Conservation (phyloP, 2,113 vertebrate genomes). For the Piliocolobus tephrosceles region DNA sequence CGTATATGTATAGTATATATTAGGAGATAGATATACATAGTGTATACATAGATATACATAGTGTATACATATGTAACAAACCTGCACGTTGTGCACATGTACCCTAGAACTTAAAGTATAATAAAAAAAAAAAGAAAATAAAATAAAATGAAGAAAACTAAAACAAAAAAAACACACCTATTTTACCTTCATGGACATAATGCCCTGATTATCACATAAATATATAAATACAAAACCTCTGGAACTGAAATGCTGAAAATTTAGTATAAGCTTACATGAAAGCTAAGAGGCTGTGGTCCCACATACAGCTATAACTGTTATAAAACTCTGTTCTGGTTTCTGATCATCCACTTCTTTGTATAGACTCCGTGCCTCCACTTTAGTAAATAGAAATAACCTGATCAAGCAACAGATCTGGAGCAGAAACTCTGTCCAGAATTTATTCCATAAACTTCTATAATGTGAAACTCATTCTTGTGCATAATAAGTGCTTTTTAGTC, state of each 20-base stretch:
- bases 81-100: too few relatives aligned
- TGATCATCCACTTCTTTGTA: neutral
- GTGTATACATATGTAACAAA: too few relatives aligned
- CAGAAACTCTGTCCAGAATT: neutral
- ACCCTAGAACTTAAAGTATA: too few relatives aligned
- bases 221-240: neutral
- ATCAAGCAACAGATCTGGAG: neutral
- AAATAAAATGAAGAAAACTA: too few relatives aligned
- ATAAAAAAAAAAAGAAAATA: too few relatives aligned
- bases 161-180: neutral
- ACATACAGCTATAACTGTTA: neutral
- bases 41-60: too few relatives aligned
- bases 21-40: too few relatives aligned
- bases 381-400: neutral
- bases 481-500: neutral
- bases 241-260: neutral
- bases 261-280: neutral
- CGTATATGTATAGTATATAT: too few relatives aligned
- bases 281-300: neutral
- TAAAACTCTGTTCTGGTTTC: neutral
- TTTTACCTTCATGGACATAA: neutral
- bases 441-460: neutral
- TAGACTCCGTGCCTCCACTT: neutral
- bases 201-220: neutral
- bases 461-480: slow-evolving; percentile 2